Evolutionary conservation across 1,140 invertebrate species (phyloP), one percentile per base, ranked within the genome.

Genomic region (Pseudomyrmex flavicornis): DNA sequence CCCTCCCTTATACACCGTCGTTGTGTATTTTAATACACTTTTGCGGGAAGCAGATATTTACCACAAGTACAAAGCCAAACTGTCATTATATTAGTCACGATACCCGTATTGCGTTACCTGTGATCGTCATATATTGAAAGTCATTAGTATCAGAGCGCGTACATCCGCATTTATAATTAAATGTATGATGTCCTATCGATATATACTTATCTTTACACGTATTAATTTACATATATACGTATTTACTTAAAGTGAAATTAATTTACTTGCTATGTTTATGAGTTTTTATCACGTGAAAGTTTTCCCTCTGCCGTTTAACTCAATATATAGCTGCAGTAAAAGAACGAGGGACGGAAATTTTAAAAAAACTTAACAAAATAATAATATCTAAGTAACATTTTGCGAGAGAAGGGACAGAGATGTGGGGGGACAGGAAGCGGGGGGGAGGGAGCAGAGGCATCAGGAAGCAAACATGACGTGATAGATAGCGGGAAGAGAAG

Each of bases 11-110:
- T 35, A 35, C 5, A 35, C 5, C 35, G 35, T 35, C 35, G 35
- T 35, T 35, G 35, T 20, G 54, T 50, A 61, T 70, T 72, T 66
- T 61, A 72, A 72, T 35, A 72, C 20, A 50, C 65, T 80, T 72
- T 72, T 12, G n/a, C 56, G 66, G 10, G 5, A 58, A 58, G 5
- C 50, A 48, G 35, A 69, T 79, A 77, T 12, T 35, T 35, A 20
- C 35, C n/a, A 66, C n/a, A 17, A 17, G 26, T 20, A 17, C 8
- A 17, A 12, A 8, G 46, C n/a, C 35, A 9, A 54, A 20, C 9
- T 56, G 56, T 68, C 62, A 13, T 68, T 66, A 13, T 70, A 70
- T 79, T 79, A 70, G 52, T 79, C 76, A 70, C 54, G 52, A 79
- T 68, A 46, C 75, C 75, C 75, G 63, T 77, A 69, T 68, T 62